Base-by-base conservation (phyloP, 2,888 invertebrate species). In the Limulus polyphemus region DNA sequence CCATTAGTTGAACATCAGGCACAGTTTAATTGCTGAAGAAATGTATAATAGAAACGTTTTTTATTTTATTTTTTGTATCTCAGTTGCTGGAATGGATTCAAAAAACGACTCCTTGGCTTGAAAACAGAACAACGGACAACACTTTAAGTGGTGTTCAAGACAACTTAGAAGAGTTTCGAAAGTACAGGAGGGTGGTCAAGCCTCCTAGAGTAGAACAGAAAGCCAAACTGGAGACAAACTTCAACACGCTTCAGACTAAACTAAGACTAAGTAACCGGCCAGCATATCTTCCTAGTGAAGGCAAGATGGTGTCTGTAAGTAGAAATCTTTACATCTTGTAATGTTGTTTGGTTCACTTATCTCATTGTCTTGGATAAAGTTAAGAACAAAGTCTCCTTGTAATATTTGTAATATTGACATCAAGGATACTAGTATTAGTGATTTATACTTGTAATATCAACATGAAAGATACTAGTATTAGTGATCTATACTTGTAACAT, bases 121-220 rank as follows among this genome's bases (percentile, higher is more conserved):
- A 89, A 78, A 92, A 92, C 74, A 86, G 95, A 74, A 92, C 94
- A 77, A 93, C 94, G 61, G 97, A 99, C 82, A 97, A 98, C 80
- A 95, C 97, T 32, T 83, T 98, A 74, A 90, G 91, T 70, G 94
- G 95, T 64, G 93, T 67, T 73, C 95, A 95, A 79, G 91, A 91
- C 81, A 97, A 97, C 79, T 83, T 99, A 74, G 97, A 98, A 75
- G 98, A 98, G 79, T 99, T 99, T 79, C 89, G 99, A 76, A 95
- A 95, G 74, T 99, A 99, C 81, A 86, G 94, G 75, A 90, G 98
- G 78, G 91, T 92, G 79, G 97, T 99, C 80, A 99, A 99, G 82
- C 99, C 99, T 63, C 99, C 99, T 73, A 92, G 98, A 77, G 95
- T 99, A 69, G 97, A 98, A 79, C 97, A 98, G 79, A 98, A 98